Evolutionary conservation across 30 jellyfish, hydroid and myxozoan genomes (phyloP), one percentile per base, ranked within the genome.

Genomic region (Hydractinia symbiolongicarpus): DNA sequence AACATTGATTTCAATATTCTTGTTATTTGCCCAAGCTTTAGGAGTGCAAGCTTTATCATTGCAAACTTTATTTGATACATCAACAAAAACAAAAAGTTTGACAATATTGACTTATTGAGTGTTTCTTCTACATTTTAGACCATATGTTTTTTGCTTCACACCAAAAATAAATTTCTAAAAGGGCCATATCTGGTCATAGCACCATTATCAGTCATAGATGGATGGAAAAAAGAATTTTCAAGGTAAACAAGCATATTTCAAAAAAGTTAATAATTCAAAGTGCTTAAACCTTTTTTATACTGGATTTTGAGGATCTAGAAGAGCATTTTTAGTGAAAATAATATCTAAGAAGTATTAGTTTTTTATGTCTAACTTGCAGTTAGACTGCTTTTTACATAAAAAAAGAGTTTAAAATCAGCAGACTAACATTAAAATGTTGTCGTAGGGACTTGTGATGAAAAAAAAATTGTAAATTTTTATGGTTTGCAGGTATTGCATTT

Each of bases 141-240:
- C 67, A n/a, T 90, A 17, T 70, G 89, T 20, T 90, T 73, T 8
- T 30, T 79, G 14, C 20, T 86, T 30, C 85, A 86, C 79, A 20
- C 51, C 81, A 79, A 79, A 53, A 53, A 61, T 7, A 76, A 83
- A 19, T 69, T 56, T 50, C 50, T 51, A 19, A 56, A 21, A 21
- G 82, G 62, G 19, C 98, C 98, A n/a, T 54, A 54, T 74, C 88
- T 91, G 61, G 70, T 86, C 16, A 72, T 91, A 40, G 86, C 95
- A 9, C 98, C 98, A 6, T 77, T 91, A 17, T 84, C 98, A 15
- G 96, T 91, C 40, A 53, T 91, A 13, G 85, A 75, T 7, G 85
- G 91, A 67, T 91, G 98, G 98, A 55, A 81, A 67, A 30, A 86
- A 10, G 98, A 91, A 68, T 75, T 91, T 62, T 77, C 79, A 56